Percentiles rank a stretch among this genome's conserved stretches.
phyloP scores from a whole-genome alignment of 2,797 vertebrate genomes.

The Galaxias olidus region DNA sequence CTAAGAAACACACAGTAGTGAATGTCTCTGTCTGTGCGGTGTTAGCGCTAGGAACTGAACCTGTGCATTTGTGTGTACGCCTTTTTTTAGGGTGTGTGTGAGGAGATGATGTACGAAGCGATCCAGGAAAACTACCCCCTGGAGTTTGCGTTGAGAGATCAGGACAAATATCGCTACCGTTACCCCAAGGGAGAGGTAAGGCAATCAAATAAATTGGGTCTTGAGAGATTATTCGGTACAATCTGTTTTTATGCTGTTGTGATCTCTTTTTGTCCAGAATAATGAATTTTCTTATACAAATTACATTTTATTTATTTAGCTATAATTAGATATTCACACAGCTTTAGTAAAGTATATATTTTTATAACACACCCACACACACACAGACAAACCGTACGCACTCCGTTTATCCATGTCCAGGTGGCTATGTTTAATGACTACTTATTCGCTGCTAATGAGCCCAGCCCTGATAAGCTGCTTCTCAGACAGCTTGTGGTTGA shows the following conservation, averaged over 20 bases:
- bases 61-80: neutral
- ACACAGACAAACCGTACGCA: slow-evolving; percentile 1
- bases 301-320: no score
- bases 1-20: neutral
- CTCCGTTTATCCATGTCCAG: slow-evolving; percentile 32
- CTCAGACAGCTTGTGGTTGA: slow-evolving; percentile 27
- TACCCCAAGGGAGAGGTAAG: slow-evolving; percentile 98
- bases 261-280: no score
- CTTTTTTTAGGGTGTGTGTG: slow-evolving; percentile 88
- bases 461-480: slow-evolving; percentile 22
- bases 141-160: slow-evolving; percentile 95
- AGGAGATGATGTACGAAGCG: slow-evolving; percentile 98
- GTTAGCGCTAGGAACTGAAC: neutral
- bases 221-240: no score
- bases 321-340: no score
- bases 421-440: slow-evolving; percentile 34
- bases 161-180: slow-evolving; percentile 98
- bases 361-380: neutral
- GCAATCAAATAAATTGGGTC: no score
- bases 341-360: neutral
- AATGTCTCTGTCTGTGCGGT: neutral
- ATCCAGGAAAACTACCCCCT: slow-evolving; percentile 90
- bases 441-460: slow-evolving; percentile 43
- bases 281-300: no score
- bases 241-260: no score